phyloP scores from a whole-genome alignment of 1,140 invertebrate genomes.

The Eciton burchellii region DNA sequence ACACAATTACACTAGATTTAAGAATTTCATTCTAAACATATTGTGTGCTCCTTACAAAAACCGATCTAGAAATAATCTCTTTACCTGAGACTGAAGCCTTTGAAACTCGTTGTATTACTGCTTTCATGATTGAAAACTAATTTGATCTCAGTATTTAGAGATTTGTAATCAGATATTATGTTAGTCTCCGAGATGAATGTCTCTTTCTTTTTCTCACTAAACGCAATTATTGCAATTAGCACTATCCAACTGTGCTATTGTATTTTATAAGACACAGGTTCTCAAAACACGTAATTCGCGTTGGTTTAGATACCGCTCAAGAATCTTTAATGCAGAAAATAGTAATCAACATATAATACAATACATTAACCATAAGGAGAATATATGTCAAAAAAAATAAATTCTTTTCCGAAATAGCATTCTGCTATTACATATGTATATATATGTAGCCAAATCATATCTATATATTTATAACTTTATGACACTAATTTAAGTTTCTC shows the following conservation, averaged over 20 bases:
- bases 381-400: no score
- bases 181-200: conserved; percentile 17
- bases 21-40: conserved; percentile 36
- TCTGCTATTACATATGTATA: no score
- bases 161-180: background rate
- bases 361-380: no score
- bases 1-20: conserved; percentile 59
- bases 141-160: conserved; percentile 2
- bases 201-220: background rate
- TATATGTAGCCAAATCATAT: no score
- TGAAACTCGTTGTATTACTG: conserved; percentile 91
- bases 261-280: background rate
- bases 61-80: conserved; percentile 57
- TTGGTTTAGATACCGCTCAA: no score
- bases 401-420: no score
- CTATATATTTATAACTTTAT: no score
- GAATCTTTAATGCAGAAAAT: no score
- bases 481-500: no score
- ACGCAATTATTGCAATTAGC: no score
- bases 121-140: conserved; percentile 86
- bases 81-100: conserved; percentile 91
- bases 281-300: background rate
- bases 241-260: no score
- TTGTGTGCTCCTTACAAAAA: conserved; percentile 18
- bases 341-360: no score